Evolutionary conservation across 2,797 vertebrate species (phyloP).

Genomic region (Urocyon cinereoargenteus): DNA sequence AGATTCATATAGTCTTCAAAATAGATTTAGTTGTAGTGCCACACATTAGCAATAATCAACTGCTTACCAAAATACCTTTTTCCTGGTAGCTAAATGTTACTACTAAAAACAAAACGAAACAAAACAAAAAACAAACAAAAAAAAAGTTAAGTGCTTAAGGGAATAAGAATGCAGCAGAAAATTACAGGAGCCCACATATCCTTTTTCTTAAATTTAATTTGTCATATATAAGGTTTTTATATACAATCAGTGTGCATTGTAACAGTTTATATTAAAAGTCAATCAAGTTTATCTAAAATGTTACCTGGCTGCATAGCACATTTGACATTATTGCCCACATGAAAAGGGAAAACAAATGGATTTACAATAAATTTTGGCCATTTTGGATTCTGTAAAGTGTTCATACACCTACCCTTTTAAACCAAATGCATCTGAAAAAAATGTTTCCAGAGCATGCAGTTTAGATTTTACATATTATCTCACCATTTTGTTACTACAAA

Average conservation of each 20-base stretch:
- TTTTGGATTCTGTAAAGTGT: conserved; percentile 84
- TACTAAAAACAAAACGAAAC: background rate
- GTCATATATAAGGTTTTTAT: conserved; percentile 97
- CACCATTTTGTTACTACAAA: conserved; percentile 85
- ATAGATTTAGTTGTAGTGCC: conserved; percentile 54
- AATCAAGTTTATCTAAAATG: conserved; percentile 92
- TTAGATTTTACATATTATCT: conserved; percentile 78
- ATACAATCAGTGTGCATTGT: conserved; percentile 96
- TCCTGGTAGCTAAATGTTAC: conserved; percentile 65
- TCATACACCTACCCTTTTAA: conserved; percentile 81
- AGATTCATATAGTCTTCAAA: conserved; percentile 57
- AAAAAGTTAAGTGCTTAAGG: conserved; percentile 70
- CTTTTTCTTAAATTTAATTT: conserved; percentile 98
- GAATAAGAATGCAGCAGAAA: conserved; percentile 86
- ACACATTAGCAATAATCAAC: conserved; percentile 54
- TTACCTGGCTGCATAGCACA: conserved; percentile 99
- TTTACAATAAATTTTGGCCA: conserved; percentile 87
- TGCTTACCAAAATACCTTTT: conserved; percentile 69
- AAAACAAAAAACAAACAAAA: conserved; percentile 20
- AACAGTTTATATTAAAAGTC: conserved; percentile 94
- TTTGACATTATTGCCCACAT: conserved; percentile 97
- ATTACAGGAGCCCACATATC: conserved; percentile 89
- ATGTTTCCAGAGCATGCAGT: conserved; percentile 80
- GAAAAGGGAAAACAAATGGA: conserved; percentile 89
- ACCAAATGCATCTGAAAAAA: conserved; percentile 88